phyloP scores from a whole-genome alignment of 2,888 invertebrate genomes.

The Chorisops tibialis region DNA sequence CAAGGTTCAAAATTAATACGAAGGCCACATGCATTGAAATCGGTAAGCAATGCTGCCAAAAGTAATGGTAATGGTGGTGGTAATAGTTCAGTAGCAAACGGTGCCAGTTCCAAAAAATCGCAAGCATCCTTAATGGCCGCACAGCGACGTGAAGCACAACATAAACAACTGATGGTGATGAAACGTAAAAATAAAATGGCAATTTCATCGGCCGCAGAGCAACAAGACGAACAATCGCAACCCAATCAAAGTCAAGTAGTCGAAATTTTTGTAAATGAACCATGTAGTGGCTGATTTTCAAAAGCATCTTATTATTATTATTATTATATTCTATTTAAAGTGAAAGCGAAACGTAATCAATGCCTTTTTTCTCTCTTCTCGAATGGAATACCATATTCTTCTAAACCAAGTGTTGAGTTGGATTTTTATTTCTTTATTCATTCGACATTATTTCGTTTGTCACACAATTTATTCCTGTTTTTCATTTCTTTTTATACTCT shows the following conservation, averaged over 20 bases:
- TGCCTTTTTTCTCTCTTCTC: no score
- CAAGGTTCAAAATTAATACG: constrained; percentile 38
- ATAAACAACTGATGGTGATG: constrained; percentile 74
- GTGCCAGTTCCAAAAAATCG: constrained; percentile 34
- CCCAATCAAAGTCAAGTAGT: constrained; percentile 25
- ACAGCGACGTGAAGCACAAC: constrained; percentile 65
- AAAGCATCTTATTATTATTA: constrained; percentile 1
- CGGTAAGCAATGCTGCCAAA: constrained; percentile 23
- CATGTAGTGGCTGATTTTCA: constrained; percentile 40
- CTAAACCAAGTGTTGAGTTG: no score
- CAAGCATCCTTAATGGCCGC: constrained; percentile 51
- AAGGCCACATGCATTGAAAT: constrained; percentile 38
- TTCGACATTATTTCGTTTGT: no score
- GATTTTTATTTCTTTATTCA: no score
- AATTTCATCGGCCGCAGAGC: constrained; percentile 35
- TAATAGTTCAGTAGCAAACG: constrained; percentile 33
- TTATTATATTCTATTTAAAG: constrained; percentile 8
- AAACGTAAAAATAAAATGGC: constrained; percentile 49
- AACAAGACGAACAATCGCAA: constrained; percentile 1
- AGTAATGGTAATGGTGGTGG: no score
- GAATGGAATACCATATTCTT: no score
- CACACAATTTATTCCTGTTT: no score
- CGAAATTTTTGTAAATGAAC: constrained; percentile 38
- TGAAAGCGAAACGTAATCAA: neutral
- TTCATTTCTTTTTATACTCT: no score